These are phyloP conservation scores for Myotis yumanensis DNA, from an alignment of 2,113 vertebrate genomes.

Conservation along the genomic window DNA sequence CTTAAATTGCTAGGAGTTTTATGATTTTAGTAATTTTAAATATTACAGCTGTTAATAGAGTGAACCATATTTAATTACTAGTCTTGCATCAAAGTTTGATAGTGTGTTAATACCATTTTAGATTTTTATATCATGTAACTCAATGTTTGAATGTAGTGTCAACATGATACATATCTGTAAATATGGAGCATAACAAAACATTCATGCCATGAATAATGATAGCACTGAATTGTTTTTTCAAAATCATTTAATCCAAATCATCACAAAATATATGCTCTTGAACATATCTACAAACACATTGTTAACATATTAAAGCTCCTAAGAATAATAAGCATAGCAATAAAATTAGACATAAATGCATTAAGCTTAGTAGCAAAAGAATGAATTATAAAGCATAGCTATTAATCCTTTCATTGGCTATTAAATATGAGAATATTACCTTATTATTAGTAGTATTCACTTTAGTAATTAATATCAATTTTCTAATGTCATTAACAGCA, in stretches of 20 bases:
- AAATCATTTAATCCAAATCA: slow-evolving; percentile 55
- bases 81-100: slow-evolving; percentile 49
- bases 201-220: slow-evolving; percentile 43
- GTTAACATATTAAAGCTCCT: slow-evolving; percentile 32
- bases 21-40: slow-evolving; percentile 20
- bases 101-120: slow-evolving; percentile 34
- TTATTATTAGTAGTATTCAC: slow-evolving; percentile 51
- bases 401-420: slow-evolving; percentile 58
- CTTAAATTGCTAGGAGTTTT: not conserved
- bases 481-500: slow-evolving; percentile 33
- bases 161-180: slow-evolving; percentile 65
- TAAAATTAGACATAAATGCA: slow-evolving; percentile 56
- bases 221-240: slow-evolving; percentile 33
- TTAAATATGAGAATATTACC: slow-evolving; percentile 60
- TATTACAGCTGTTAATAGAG: slow-evolving; percentile 36
- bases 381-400: slow-evolving; percentile 29
- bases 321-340: slow-evolving; percentile 61
- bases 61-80: slow-evolving; percentile 56
- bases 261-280: not conserved
- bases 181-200: slow-evolving; percentile 35
- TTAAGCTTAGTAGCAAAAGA: slow-evolving; percentile 55
- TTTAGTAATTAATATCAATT: slow-evolving; percentile 66
- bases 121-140: slow-evolving; percentile 42
- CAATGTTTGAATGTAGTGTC: slow-evolving; percentile 53
- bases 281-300: not conserved